phyloP scores from a whole-genome alignment of 2,113 vertebrate species.

The Xerus inauris region DNA sequence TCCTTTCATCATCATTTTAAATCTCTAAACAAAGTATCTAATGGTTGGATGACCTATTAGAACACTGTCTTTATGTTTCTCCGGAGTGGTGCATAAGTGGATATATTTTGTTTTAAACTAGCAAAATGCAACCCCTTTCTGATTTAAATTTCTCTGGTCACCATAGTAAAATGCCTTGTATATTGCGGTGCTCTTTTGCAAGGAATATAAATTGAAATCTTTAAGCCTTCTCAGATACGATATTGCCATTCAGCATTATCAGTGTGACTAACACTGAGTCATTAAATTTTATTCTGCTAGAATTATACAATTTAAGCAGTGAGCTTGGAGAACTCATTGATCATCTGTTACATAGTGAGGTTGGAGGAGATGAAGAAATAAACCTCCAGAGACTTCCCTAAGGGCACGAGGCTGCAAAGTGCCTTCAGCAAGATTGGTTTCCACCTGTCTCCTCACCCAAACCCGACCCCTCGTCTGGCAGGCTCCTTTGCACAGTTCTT shows the following conservation, averaged over 20 bases:
- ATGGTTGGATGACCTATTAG: not conserved
- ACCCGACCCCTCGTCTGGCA: not conserved
- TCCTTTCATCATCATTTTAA: not conserved
- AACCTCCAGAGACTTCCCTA: not conserved
- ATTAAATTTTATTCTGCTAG: not conserved
- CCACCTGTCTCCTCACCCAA: not conserved
- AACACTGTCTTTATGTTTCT: not conserved
- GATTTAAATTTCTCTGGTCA: not conserved
- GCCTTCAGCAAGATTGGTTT: not conserved
- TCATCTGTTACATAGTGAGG: no score
- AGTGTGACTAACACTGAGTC: not conserved
- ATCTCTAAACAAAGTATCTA: slow-evolving; percentile 13
- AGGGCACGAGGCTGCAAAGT: not conserved
- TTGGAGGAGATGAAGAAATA: no score
- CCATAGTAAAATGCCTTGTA: not conserved
- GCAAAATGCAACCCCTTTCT: not conserved
- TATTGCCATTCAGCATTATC: not conserved
- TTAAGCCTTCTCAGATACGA: not conserved
- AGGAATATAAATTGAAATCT: not conserved
- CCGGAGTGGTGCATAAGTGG: not conserved
- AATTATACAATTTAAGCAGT: not conserved
- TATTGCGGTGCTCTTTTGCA: not conserved
- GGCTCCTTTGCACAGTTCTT: not conserved
- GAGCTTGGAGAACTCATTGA: not conserved
- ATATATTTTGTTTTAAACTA: not conserved